Evolutionary conservation across 2,888 invertebrate genomes (phyloP).

Genomic region (Eubasilissa splendida): DNA sequence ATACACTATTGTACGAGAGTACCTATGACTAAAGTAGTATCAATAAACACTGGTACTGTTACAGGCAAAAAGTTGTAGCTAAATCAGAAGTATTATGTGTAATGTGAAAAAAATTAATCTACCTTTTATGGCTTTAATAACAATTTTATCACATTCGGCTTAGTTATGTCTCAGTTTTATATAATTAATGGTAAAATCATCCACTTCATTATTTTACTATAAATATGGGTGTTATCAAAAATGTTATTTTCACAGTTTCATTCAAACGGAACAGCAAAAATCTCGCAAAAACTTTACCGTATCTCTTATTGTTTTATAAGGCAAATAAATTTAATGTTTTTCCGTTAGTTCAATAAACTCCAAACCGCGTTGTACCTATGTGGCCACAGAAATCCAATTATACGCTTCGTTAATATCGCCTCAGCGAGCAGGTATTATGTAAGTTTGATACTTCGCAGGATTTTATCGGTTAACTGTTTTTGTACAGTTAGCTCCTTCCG

Average conservation of each 20-base stretch:
- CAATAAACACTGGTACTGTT: no score
- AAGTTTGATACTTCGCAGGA: conserved; percentile 43
- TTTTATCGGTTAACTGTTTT: conserved; percentile 41
- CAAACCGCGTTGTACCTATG: conserved; percentile 31
- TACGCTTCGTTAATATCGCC: conserved; percentile 51
- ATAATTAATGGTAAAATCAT: no score
- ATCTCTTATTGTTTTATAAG: neutral
- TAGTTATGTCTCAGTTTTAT: no score
- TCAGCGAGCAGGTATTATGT: conserved; percentile 46
- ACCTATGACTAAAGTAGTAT: no score
- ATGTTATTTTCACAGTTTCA: neutral
- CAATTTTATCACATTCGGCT: no score
- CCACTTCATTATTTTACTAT: neutral
- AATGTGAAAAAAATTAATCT: no score
- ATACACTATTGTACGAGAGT: no score
- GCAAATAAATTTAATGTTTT: conserved; percentile 19
- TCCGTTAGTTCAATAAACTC: conserved; percentile 36
- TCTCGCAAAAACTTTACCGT: no score
- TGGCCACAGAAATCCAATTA: conserved; percentile 55
- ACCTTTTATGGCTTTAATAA: no score
- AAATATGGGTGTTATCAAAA: neutral
- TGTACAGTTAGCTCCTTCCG: conserved; percentile 29
- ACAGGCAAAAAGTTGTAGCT: no score
- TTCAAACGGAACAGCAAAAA: neutral
- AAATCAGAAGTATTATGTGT: no score